Evolutionary conservation across 2,797 vertebrate species (phyloP).

Genomic region (Enteromius anoplus): DNA sequence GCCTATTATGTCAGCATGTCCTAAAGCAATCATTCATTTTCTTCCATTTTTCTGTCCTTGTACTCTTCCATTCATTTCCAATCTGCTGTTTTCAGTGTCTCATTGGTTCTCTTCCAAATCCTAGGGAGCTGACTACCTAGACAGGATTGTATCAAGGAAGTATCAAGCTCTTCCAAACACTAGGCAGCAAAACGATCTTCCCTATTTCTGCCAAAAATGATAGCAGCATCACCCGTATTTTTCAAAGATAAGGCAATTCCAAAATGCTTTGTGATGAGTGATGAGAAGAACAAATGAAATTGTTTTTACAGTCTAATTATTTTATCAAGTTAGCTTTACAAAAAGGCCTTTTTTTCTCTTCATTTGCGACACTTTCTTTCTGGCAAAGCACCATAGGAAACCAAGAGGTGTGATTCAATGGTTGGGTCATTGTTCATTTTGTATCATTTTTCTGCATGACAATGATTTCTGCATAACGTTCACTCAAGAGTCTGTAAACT

Average conservation of each 20-base stretch:
- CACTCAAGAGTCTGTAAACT: too few relatives aligned
- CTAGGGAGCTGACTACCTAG: not conserved
- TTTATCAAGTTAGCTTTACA: not conserved
- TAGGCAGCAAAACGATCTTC: not conserved
- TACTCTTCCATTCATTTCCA: not conserved
- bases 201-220: slow-evolving; percentile 1
- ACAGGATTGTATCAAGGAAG: not conserved
- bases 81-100: not conserved
- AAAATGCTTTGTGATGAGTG: not conserved
- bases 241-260: not conserved
- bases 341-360: not conserved
- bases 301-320: not conserved
- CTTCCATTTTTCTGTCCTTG: slow-evolving; percentile 25
- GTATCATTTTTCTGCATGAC: too few relatives aligned
- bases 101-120: not conserved
- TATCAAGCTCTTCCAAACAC: not conserved
- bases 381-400: too few relatives aligned
- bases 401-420: too few relatives aligned
- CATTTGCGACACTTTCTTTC: too few relatives aligned
- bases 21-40: slow-evolving; percentile 21
- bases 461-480: too few relatives aligned
- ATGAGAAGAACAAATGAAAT: not conserved
- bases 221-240: not conserved
- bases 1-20: slow-evolving; percentile 27
- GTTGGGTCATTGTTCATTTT: too few relatives aligned